These are phyloP conservation scores for Hydriomena furcata DNA, from an alignment of 2,888 invertebrate species.

Conservation along the genomic window DNA sequence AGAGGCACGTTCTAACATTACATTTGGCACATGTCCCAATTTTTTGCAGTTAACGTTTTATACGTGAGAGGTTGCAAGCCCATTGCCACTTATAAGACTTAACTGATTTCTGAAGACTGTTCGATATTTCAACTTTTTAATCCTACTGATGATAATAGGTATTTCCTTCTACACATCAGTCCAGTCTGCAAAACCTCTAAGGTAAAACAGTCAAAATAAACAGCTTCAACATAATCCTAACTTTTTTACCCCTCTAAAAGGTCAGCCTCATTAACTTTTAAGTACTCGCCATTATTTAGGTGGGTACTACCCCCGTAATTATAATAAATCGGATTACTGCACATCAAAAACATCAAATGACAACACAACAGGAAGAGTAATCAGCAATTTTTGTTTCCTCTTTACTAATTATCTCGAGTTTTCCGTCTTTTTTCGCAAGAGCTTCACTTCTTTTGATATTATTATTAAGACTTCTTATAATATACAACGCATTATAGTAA, in stretches of 20 bases:
- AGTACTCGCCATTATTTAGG: constrained; percentile 29
- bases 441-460: constrained; percentile 11
- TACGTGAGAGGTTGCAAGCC: no score
- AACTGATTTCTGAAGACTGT: no score
- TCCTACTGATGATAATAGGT: no score
- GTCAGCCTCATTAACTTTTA: constrained; percentile 33
- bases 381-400: constrained; percentile 27
- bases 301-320: constrained; percentile 29
- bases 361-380: constrained; percentile 30
- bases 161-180: no score
- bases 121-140: no score
- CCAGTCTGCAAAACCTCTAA: no score
- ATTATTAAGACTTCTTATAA: constrained; percentile 12
- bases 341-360: constrained; percentile 36
- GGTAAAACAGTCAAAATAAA: constrained; percentile 9
- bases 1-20: no score
- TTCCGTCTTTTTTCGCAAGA: constrained; percentile 6
- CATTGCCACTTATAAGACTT: no score
- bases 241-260: constrained; percentile 29
- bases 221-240: constrained; percentile 14
- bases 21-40: no score
- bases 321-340: constrained; percentile 37
- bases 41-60: no score
- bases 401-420: constrained; percentile 33
- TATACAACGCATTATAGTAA: no score